phyloP scores from a whole-genome alignment of 2,888 invertebrate species.

The Phalangium opilio region DNA sequence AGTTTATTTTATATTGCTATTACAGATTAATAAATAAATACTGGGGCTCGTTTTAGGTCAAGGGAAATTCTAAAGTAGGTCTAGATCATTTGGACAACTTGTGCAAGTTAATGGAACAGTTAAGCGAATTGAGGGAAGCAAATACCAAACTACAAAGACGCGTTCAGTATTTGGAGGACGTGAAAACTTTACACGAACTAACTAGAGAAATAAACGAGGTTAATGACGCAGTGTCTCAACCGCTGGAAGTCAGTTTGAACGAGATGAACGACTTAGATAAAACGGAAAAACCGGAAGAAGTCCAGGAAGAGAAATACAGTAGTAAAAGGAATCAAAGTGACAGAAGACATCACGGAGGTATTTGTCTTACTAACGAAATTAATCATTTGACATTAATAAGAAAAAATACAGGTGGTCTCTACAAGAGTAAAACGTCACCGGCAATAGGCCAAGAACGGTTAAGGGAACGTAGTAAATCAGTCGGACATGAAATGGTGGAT shows the following conservation, averaged over 20 bases:
- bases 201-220: neutral
- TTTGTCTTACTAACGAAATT: too few species aligned
- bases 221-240: neutral
- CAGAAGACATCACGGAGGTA: too few species aligned
- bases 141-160: conserved; percentile 50
- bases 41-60: neutral
- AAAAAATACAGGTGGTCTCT: too few species aligned
- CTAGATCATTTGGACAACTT: conserved; percentile 66
- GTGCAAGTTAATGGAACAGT: conserved; percentile 57
- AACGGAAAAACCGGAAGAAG: too few species aligned
- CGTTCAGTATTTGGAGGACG: conserved; percentile 53
- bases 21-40: too few species aligned
- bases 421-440: too few species aligned
- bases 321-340: too few species aligned
- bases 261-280: too few species aligned
- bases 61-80: conserved; percentile 34
- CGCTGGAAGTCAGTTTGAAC: too few species aligned
- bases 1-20: too few species aligned
- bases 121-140: conserved; percentile 52
- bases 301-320: too few species aligned
- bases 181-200: conserved; percentile 39
- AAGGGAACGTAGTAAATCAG: conserved; percentile 49
- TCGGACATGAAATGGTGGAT: conserved; percentile 39
- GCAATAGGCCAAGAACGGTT: neutral
- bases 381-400: too few species aligned